Conservation (phyloP, 2,113 vertebrate genomes). For the Atlantisia rogersi region DNA sequence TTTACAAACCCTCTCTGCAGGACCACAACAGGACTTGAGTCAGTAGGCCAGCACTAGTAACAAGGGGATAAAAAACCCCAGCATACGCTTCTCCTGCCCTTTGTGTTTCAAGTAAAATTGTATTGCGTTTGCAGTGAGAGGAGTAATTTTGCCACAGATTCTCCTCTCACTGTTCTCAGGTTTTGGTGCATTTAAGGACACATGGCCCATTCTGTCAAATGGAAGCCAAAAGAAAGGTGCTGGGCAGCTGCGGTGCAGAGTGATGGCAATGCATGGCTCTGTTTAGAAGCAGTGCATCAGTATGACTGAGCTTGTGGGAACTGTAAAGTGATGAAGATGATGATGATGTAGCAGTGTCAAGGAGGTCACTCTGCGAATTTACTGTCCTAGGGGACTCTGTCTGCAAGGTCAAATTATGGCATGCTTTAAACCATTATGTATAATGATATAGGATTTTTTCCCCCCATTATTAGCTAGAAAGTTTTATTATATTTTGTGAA, state of each 20-base stretch:
- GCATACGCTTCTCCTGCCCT: background rate
- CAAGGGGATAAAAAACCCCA: too few species aligned
- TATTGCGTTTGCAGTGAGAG: background rate
- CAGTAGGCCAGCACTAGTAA: background rate
- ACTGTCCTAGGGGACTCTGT: background rate
- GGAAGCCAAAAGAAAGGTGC: background rate
- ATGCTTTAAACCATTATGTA: background rate
- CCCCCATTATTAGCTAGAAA: background rate
- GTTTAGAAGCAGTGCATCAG: background rate
- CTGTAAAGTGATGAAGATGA: background rate
- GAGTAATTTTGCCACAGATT: background rate
- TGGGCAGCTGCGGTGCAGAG: rapidly evolving
- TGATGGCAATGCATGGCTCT: background rate
- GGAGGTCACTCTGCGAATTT: background rate
- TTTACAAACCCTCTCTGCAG: background rate
- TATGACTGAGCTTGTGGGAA: background rate
- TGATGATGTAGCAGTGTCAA: background rate
- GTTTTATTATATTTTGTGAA: background rate
- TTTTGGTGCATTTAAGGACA: background rate
- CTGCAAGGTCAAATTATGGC: background rate
- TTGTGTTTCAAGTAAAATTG: background rate
- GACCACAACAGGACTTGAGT: background rate
- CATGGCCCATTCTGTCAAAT: background rate
- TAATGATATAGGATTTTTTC: background rate
- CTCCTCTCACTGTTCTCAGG: background rate